Conservation (phyloP, 1,140 invertebrate genomes). For the Solenopsis fugax region DNA sequence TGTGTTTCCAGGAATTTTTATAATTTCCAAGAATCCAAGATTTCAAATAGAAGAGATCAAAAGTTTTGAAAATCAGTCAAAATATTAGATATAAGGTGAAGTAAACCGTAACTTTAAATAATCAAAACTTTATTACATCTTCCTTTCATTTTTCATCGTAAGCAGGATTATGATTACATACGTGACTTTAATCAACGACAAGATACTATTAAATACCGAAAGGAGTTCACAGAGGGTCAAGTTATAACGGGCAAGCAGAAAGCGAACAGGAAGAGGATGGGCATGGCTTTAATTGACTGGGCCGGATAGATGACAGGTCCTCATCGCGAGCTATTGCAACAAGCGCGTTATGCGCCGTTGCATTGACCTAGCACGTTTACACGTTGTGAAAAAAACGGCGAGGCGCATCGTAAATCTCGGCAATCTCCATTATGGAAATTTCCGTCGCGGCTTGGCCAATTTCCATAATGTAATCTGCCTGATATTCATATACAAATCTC, state of each 20-base stretch:
- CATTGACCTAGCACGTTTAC: slow-evolving; percentile 32
- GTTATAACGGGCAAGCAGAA: slow-evolving; percentile 10
- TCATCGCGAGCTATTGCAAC: slow-evolving; percentile 31
- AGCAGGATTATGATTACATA: neutral
- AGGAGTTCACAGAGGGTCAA: slow-evolving; percentile 12
- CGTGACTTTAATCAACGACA: neutral
- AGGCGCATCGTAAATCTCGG: neutral
- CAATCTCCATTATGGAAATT: slow-evolving; percentile 21
- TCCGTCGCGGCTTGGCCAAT: slow-evolving; percentile 7
- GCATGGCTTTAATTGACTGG: slow-evolving; percentile 79
- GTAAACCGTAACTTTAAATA: neutral
- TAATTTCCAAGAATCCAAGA: neutral
- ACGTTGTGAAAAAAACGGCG: slow-evolving; percentile 35
- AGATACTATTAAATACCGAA: neutral
- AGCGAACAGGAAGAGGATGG: slow-evolving; percentile 83
- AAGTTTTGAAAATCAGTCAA: neutral
- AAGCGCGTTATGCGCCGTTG: slow-evolving; percentile 25
- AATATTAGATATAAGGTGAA: neutral
- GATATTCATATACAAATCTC: neutral
- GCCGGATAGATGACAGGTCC: slow-evolving; percentile 14
- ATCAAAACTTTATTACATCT: neutral
- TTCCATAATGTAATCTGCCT: slow-evolving; percentile 19
- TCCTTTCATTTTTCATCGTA: neutral
- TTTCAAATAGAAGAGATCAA: neutral
- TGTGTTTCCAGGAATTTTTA: neutral